phyloP scores from a whole-genome alignment of 2,888 invertebrate species.

The Drosophila pseudotakahashii region DNA sequence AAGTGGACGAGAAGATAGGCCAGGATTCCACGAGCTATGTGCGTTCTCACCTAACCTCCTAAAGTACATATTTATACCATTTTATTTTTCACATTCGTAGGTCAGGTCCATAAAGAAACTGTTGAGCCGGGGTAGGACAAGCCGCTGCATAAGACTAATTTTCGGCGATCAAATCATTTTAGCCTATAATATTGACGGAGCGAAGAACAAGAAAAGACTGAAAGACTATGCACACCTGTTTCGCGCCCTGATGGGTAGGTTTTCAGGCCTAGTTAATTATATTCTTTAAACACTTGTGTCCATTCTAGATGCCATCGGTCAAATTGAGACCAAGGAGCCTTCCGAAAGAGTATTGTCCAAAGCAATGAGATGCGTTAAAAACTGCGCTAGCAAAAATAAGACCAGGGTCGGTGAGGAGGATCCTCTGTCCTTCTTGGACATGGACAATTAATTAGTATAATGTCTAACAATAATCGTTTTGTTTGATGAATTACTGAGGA shows the following conservation, averaged over 20 bases:
- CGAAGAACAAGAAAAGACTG: background rate
- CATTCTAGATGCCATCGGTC: background rate
- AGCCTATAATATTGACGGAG: background rate
- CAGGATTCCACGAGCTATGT: background rate
- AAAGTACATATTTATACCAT: background rate
- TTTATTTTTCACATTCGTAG: background rate
- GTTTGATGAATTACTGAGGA: too few species aligned
- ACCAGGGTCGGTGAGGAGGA: background rate
- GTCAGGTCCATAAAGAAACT: background rate
- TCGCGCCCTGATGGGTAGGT: background rate
- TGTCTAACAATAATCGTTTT: too few species aligned
- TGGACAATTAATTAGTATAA: background rate
- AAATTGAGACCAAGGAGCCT: background rate
- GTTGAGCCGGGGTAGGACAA: background rate
- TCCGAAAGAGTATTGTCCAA: background rate
- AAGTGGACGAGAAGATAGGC: background rate
- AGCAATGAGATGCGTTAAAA: background rate
- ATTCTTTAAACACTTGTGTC: background rate
- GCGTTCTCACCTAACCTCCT: background rate
- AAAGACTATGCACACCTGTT: background rate
- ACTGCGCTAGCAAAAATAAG: background rate
- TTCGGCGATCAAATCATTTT: background rate
- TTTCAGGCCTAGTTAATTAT: background rate
- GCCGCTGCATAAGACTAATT: background rate
- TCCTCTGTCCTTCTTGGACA: background rate